Base-by-base conservation (phyloP, 92 coral and sea anemone genomes). In the Umimayanthus kanabou region DNA sequence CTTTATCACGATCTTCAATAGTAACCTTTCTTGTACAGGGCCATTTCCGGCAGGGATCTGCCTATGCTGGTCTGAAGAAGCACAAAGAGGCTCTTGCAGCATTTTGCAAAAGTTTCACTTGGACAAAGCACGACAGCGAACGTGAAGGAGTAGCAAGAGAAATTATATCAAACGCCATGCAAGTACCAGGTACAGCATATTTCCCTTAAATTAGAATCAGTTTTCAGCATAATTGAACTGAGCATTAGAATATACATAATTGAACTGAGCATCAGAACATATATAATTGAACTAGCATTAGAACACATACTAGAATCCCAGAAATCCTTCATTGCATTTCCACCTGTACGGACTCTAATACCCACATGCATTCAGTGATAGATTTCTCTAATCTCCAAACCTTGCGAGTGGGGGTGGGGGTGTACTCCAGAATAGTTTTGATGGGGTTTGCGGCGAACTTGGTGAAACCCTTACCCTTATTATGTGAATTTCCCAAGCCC, bases 91-190 rank as follows among this genome's bases (percentile, higher is more conserved):
- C 90, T 9, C 81, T 88, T 47, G 73, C 40, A 47, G 73, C 80
- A 39, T 81, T 73, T 57, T 77, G 80, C 20, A 81, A 82, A 58
- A 77, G 90, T 70, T 83, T 40, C 65, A 47, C 65, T 18, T 13
- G 22, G 42, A 45, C 87, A 83, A 45, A 43, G 33, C 23, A 49
- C 39, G 91, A 91, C 23, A 55, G 39, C 28, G 91, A 91, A 88
- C 89, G 77, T 77, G 47, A 71, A 47, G 73, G 25, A 39, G 82
- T 91, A 11, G 80, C 90, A 58, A 71, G 47, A 57, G 91, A 88
- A 42, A 39, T 91, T 30, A 53, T 91, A 16, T 50, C 93, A 39
- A 69, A 79, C 28, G 90, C 88, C 14, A 83, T 73, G 81, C 89
- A 85, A 69, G 80, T 85, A 7, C 67, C 61, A 75, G 92, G 92